A percentile compares a stretch with the other conserved stretches of the same genome.
Conservation (phyloP, 1,140 invertebrate species). For the Macrosteles quadrilineatus region DNA sequence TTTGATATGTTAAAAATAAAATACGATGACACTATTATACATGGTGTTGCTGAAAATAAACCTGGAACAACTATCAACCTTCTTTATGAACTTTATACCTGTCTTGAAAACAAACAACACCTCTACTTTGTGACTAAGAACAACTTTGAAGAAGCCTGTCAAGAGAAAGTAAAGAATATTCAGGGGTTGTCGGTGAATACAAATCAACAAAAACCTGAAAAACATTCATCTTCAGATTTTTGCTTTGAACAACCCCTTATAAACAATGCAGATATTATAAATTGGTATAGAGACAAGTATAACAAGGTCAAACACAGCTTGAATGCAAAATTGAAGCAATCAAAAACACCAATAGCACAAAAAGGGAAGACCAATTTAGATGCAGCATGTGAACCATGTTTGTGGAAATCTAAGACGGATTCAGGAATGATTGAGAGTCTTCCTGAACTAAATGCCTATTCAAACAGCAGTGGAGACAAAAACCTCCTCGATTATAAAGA, state of each 20-base stretch:
- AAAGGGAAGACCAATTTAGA: neutral
- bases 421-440: neutral
- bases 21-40: slow-evolving; percentile 52
- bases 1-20: slow-evolving; percentile 30
- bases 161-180: slow-evolving; percentile 42
- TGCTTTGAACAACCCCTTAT: slow-evolving; percentile 50
- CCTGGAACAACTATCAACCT: slow-evolving; percentile 54
- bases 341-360: neutral
- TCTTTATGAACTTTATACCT: slow-evolving; percentile 61
- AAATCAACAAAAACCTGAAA: slow-evolving; percentile 41
- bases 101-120: slow-evolving; percentile 58
- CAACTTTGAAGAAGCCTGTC: slow-evolving; percentile 51
- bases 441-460: slow-evolving; percentile 6
- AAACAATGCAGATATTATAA: slow-evolving; percentile 53
- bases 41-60: slow-evolving; percentile 54
- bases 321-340: slow-evolving; percentile 47
- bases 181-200: slow-evolving; percentile 47
- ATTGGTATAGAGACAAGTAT: slow-evolving; percentile 57
- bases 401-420: neutral
- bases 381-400: neutral
- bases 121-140: slow-evolving; percentile 56
- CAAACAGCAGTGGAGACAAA: neutral
- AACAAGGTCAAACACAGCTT: slow-evolving; percentile 48
- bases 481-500: neutral
- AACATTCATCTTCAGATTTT: slow-evolving; percentile 48